These are phyloP conservation scores for Anastrepha obliqua DNA, from an alignment of 1,140 invertebrate genomes.

Conservation along the genomic window DNA sequence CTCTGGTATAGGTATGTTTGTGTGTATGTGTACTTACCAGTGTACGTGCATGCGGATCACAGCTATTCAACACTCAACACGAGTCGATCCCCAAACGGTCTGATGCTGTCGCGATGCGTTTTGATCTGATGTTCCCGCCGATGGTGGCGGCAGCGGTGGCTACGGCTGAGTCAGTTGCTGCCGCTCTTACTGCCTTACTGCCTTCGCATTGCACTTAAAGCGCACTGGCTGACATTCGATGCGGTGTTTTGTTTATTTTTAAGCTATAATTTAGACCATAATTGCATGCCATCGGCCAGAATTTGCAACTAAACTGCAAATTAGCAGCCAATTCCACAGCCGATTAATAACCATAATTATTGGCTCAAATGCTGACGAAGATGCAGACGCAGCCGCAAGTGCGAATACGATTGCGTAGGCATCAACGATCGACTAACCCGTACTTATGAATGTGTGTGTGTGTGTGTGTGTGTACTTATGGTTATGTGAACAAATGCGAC, in stretches of 20 bases:
- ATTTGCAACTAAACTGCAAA: constrained; percentile 76
- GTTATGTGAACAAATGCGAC: constrained; percentile 45
- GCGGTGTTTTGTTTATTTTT: constrained; percentile 74
- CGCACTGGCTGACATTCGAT: neutral
- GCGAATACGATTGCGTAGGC: neutral
- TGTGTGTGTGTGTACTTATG: neutral
- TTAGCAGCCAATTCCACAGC: constrained; percentile 76
- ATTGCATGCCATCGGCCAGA: constrained; percentile 75
- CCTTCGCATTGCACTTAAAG: neutral
- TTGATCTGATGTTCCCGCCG: neutral
- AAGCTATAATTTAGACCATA: constrained; percentile 75
- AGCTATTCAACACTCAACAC: neutral
- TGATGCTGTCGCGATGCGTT: neutral
- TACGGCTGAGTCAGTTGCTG: constrained; percentile 34
- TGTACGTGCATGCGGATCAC: too few species aligned
- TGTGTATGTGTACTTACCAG: neutral
- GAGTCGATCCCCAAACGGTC: neutral
- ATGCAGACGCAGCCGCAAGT: constrained; percentile 49
- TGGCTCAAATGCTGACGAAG: constrained; percentile 70
- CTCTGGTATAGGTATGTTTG: neutral
- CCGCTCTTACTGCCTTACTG: constrained; percentile 21
- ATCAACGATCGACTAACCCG: constrained; percentile 61
- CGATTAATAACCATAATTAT: constrained; percentile 76
- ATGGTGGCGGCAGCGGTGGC: neutral
- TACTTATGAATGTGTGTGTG: neutral